phyloP scores from a whole-genome alignment of 2,888 invertebrate genomes.

The Noctua fimbriata region DNA sequence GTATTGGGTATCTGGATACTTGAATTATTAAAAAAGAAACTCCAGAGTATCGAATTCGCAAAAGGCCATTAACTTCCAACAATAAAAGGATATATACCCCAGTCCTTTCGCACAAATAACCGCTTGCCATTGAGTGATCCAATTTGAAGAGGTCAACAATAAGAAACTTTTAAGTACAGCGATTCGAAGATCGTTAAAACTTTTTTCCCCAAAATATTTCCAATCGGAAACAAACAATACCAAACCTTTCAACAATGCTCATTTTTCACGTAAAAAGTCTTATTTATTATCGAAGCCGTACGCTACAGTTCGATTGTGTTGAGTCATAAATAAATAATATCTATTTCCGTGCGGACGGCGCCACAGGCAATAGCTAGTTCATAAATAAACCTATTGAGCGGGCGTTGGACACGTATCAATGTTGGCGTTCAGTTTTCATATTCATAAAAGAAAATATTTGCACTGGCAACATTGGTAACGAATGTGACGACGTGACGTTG shows the following conservation, averaged over 20 bases:
- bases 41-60: not conserved
- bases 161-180: constrained; percentile 7
- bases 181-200: constrained; percentile 24
- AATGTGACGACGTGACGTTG: constrained; percentile 41
- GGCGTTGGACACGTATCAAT: constrained; percentile 56
- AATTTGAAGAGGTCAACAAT: not conserved
- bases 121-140: not conserved
- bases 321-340: constrained; percentile 36
- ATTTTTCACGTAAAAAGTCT: constrained; percentile 1
- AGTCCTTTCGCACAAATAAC: not conserved
- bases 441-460: constrained; percentile 64
- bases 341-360: not conserved
- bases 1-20: not conserved
- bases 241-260: constrained; percentile 14
- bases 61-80: not conserved
- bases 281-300: constrained; percentile 3
- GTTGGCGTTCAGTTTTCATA: constrained; percentile 58
- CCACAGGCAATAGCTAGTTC: constrained; percentile 32
- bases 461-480: constrained; percentile 60
- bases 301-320: constrained; percentile 9
- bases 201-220: constrained; percentile 14
- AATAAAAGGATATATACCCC: not conserved
- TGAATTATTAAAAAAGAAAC: not conserved
- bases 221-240: constrained; percentile 4
- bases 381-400: constrained; percentile 49